phyloP scores from a whole-genome alignment of 64 coral and sea anemone genomes.

The Stylophora pistillata region DNA sequence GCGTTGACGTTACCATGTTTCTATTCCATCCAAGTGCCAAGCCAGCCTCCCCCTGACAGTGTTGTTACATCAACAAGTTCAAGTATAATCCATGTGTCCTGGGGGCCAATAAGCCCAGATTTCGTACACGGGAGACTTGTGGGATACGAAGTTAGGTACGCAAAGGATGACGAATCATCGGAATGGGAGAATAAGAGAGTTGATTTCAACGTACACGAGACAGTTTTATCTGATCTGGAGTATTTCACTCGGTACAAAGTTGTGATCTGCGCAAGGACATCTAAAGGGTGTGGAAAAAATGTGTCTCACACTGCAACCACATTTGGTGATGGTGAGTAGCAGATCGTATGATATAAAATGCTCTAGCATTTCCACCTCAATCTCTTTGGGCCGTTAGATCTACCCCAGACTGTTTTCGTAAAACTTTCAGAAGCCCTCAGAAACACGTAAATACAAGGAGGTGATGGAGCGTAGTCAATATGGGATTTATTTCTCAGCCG shows the following conservation, averaged over 20 bases:
- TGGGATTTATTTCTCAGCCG: too few species aligned
- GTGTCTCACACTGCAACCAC: constrained; percentile 16
- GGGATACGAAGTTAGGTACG: constrained; percentile 66
- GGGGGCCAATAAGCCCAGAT: constrained; percentile 56
- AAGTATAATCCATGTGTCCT: constrained; percentile 11
- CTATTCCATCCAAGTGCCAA: constrained; percentile 7
- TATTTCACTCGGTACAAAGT: constrained; percentile 23
- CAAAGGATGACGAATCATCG: background rate
- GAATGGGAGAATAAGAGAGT: background rate
- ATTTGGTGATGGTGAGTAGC: constrained; percentile 61
- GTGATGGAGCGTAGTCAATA: too few species aligned
- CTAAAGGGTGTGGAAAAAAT: constrained; percentile 64
- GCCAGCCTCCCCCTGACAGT: constrained; percentile 16
- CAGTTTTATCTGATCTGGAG: background rate
- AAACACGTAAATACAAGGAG: too few species aligned
- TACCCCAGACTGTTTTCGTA: background rate
- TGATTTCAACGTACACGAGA: background rate
- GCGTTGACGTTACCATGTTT: background rate
- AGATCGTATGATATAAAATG: too few species aligned
- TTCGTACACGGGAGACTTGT: constrained; percentile 58
- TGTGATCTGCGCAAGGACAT: constrained; percentile 59
- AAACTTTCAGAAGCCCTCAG: too few species aligned
- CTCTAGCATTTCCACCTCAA: background rate
- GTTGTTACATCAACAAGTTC: background rate
- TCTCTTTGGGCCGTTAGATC: too few species aligned